Evolutionary conservation across 2,888 invertebrate genomes (phyloP).

Genomic region (Maniola hyperantus): DNA sequence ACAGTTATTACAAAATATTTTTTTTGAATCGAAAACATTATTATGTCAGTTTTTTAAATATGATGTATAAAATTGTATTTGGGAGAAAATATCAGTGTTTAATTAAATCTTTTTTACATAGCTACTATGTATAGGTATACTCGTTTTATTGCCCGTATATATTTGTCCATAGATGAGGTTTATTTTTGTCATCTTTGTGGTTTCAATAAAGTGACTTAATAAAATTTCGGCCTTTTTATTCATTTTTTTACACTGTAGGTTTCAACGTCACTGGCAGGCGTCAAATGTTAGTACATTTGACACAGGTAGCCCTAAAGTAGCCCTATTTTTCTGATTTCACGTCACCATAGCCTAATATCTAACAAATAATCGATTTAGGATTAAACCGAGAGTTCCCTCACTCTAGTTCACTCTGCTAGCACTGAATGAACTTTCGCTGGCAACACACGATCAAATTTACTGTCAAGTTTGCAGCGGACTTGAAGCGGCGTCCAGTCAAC

Average conservation of each 20-base stretch:
- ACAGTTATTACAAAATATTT: constrained; percentile 19
- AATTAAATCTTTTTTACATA: not conserved
- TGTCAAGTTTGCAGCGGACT: too few relatives aligned
- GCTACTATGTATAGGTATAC: not conserved
- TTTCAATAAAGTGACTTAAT: constrained; percentile 80
- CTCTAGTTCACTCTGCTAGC: too few relatives aligned
- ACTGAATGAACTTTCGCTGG: too few relatives aligned
- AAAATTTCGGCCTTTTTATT: constrained; percentile 44
- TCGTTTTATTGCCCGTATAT: constrained; percentile 12
- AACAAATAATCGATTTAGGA: too few relatives aligned
- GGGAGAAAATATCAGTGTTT: constrained; percentile 14
- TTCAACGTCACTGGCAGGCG: too few relatives aligned
- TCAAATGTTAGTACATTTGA: too few relatives aligned
- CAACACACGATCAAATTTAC: too few relatives aligned
- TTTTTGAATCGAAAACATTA: constrained; percentile 3
- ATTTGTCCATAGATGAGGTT: constrained; percentile 76
- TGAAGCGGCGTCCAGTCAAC: too few relatives aligned
- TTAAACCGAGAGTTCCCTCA: too few relatives aligned
- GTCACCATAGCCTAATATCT: too few relatives aligned
- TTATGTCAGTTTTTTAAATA: not conserved
- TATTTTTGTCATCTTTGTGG: constrained; percentile 76
- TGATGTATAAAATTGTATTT: constrained; percentile 12
- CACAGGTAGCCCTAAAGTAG: too few relatives aligned
- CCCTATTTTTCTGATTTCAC: too few relatives aligned
- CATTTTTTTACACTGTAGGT: not conserved